Conservation (phyloP, 2,797 vertebrate species). For the Orestias chungarensis region DNA sequence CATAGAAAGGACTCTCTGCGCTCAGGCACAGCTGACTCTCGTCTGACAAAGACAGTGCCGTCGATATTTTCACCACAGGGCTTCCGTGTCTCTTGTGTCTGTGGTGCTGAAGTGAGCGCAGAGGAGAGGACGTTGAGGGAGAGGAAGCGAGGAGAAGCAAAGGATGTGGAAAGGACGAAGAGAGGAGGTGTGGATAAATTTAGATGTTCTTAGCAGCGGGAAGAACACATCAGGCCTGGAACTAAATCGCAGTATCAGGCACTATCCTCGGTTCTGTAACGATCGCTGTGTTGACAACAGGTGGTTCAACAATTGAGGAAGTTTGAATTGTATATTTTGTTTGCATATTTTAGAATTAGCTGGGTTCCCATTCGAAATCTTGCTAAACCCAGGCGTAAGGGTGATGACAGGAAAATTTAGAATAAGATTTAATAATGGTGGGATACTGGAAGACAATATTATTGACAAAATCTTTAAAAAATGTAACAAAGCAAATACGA, state of each 20-base stretch:
- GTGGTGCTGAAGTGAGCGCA: conserved; percentile 51
- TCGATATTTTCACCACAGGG: conserved; percentile 62
- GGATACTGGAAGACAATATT: too few species aligned
- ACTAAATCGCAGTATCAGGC: conserved; percentile 54
- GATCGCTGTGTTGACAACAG: conserved; percentile 21
- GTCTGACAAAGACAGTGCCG: conserved; percentile 57
- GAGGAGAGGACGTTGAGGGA: conserved; percentile 45
- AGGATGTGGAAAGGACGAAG: conserved; percentile 55
- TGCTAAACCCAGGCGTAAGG: too few species aligned
- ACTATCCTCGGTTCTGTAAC: conserved; percentile 15
- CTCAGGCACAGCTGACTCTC: conserved; percentile 66
- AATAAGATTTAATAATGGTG: too few species aligned
- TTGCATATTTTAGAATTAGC: too few species aligned
- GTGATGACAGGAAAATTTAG: too few species aligned
- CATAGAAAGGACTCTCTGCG: conserved; percentile 23
- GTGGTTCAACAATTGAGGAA: conserved; percentile 1
- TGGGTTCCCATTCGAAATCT: too few species aligned
- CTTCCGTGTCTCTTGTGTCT: conserved; percentile 53
- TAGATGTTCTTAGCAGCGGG: conserved; percentile 71
- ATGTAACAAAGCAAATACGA: too few species aligned
- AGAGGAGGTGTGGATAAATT: conserved; percentile 70
- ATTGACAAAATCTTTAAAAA: too few species aligned
- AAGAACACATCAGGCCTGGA: conserved; percentile 56
- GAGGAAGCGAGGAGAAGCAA: conserved; percentile 45
- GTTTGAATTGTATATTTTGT: not conserved